These are phyloP conservation scores for Miopithecus talapoin DNA, from an alignment of 2,797 vertebrate genomes.

Conservation along the genomic window DNA sequence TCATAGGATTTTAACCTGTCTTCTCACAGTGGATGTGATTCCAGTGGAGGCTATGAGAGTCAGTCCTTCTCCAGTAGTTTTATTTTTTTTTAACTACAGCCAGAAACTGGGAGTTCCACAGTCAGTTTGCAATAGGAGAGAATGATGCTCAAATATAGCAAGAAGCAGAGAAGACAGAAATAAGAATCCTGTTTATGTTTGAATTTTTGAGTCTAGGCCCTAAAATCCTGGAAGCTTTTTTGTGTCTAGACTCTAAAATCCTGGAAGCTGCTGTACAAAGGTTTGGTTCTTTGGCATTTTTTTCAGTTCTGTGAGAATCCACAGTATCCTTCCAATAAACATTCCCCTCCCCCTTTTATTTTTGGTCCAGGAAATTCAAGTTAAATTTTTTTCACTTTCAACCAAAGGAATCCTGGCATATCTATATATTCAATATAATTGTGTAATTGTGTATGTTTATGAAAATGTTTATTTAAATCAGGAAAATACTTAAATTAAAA, in stretches of 20 bases:
- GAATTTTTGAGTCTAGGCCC: background rate
- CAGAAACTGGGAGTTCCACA: background rate
- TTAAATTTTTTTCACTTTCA: slow-evolving; percentile 19
- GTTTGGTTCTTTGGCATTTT: background rate
- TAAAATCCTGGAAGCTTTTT: background rate
- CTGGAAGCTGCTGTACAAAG: background rate
- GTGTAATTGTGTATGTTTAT: background rate
- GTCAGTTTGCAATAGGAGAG: background rate
- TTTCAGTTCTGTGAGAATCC: background rate
- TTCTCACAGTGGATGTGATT: background rate
- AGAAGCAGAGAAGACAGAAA: background rate
- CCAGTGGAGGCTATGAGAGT: background rate
- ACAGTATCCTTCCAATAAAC: background rate
- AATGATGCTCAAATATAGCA: background rate
- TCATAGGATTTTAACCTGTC: background rate
- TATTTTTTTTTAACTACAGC: background rate
- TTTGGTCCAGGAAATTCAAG: background rate
- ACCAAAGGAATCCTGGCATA: background rate
- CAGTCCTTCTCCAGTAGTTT: background rate
- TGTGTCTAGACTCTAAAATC: background rate
- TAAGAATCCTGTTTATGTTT: background rate
- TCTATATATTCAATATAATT: background rate
- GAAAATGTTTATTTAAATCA: slow-evolving; percentile 25
- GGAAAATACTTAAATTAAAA: slow-evolving; percentile 47
- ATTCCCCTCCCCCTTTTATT: background rate